These are phyloP conservation scores for Lithophane socia DNA, from an alignment of 2,888 invertebrate species.

Conservation along the genomic window DNA sequence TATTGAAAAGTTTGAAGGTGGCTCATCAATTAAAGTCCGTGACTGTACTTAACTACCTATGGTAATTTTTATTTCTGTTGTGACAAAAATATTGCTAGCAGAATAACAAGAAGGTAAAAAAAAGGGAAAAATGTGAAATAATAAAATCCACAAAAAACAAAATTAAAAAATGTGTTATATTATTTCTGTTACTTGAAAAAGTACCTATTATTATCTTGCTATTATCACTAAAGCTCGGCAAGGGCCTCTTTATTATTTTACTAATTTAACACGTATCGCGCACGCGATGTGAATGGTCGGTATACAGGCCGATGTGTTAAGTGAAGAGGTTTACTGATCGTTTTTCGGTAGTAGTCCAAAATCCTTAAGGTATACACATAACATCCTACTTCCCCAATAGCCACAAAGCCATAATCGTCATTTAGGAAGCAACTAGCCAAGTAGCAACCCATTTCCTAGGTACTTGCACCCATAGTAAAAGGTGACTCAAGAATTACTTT, in stretches of 20 bases:
- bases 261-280: slow-evolving; percentile 36
- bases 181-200: slow-evolving; percentile 16
- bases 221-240: slow-evolving; percentile 30
- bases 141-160: not conserved
- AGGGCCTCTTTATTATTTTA: slow-evolving; percentile 40
- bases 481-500: slow-evolving; percentile 2
- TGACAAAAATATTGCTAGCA: not conserved
- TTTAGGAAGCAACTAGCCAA: not conserved
- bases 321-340: not conserved
- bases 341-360: not conserved
- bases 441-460: not conserved
- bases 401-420: slow-evolving; percentile 9
- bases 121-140: not conserved
- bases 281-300: slow-evolving; percentile 39
- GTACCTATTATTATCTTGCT: slow-evolving; percentile 32
- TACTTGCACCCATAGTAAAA: slow-evolving; percentile 7
- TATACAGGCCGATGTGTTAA: slow-evolving; percentile 1
- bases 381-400: not conserved
- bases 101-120: not conserved
- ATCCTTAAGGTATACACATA: not conserved
- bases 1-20: too few species aligned
- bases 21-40: too few species aligned
- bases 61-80: not conserved
- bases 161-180: slow-evolving; percentile 8
- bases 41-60: not conserved